A percentile compares a stretch with the other conserved stretches of the same genome.
Conservation (phyloP, 2,113 vertebrate species). For the Illadopsis cleaveri region DNA sequence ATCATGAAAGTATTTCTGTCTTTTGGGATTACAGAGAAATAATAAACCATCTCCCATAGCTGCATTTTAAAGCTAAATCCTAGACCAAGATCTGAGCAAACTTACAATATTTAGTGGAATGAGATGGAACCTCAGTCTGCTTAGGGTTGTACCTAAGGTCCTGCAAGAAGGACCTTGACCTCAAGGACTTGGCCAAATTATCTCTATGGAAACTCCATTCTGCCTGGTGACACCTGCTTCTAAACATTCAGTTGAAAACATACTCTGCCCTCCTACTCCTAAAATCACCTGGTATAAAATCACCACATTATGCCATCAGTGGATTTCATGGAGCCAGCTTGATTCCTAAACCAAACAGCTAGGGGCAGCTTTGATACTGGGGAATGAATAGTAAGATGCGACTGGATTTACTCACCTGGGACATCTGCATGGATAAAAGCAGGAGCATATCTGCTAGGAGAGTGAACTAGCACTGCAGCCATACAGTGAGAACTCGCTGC, state of each 20-base stretch:
- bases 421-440: conserved; percentile 89
- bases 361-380: not conserved
- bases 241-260: not conserved
- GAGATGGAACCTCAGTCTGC: not conserved
- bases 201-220: not conserved
- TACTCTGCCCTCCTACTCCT: not conserved
- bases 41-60: not conserved
- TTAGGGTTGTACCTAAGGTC: not conserved
- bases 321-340: not conserved
- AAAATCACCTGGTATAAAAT: not conserved
- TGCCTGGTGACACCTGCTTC: not conserved
- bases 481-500: conserved; percentile 87
- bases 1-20: not conserved
- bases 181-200: not conserved
- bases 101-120: not conserved
- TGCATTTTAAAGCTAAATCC: not conserved
- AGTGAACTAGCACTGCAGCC: conserved; percentile 84
- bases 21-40: not conserved
- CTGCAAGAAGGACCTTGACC: not conserved
- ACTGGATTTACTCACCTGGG: conserved; percentile 79
- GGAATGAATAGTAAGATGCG: not conserved
- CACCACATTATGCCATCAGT: not conserved
- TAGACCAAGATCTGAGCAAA: not conserved
- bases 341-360: not conserved
- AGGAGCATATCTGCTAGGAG: conserved; percentile 79